These are phyloP conservation scores for Agapornis canus DNA, from an alignment of 2,797 vertebrate species.

Conservation along the genomic window DNA sequence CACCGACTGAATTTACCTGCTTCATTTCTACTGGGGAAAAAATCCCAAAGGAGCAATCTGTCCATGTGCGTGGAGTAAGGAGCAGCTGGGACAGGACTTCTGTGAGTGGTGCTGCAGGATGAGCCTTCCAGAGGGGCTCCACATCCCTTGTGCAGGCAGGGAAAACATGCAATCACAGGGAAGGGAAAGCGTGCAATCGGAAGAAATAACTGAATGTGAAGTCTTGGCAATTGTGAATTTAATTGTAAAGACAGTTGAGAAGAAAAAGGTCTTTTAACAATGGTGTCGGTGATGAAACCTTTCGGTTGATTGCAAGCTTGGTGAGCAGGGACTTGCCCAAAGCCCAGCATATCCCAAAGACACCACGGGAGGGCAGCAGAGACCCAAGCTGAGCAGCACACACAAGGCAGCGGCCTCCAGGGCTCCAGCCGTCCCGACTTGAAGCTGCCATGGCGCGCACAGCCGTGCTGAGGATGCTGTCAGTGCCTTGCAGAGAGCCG, in stretches of 20 bases:
- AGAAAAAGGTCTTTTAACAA: not conserved
- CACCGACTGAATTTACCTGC: not conserved
- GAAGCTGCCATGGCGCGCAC: rapidly evolving
- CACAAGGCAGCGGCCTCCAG: rapidly evolving
- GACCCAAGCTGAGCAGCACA: not conserved
- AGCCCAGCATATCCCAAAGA: not conserved
- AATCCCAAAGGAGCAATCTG: not conserved
- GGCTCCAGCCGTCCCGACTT: too few relatives aligned
- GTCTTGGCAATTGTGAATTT: not conserved
- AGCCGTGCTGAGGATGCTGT: not conserved
- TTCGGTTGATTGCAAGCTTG: not conserved
- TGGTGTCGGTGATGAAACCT: not conserved
- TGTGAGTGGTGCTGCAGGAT: not conserved
- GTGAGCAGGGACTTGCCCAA: not conserved
- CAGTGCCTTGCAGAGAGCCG: not conserved
- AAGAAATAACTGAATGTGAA: not conserved
- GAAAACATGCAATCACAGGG: not conserved
- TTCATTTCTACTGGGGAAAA: not conserved
- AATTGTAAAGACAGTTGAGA: not conserved
- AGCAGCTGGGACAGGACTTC: not conserved
- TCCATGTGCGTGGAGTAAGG: not conserved
- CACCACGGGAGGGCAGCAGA: slow-evolving; percentile 63
- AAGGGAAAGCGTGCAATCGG: not conserved
- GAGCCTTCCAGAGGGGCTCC: not conserved
- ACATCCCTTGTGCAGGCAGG: not conserved